phyloP scores from a whole-genome alignment of 2,888 invertebrate species.

The Diabrotica balteata region DNA sequence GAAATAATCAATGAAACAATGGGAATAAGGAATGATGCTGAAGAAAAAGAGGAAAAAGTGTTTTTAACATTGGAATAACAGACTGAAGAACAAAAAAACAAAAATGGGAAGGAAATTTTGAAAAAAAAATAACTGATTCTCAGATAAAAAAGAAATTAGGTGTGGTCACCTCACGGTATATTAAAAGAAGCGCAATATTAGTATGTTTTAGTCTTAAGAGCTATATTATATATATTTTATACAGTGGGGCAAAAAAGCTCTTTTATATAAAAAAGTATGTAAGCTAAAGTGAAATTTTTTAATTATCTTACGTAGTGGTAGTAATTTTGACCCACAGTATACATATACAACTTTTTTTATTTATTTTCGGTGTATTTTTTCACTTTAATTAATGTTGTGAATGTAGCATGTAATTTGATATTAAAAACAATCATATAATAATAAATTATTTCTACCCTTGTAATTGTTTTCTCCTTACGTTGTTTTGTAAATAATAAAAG shows the following conservation, averaged over 20 bases:
- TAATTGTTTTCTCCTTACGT: too few relatives aligned
- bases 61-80: too few relatives aligned
- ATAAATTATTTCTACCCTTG: constrained; percentile 39
- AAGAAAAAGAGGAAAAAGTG: too few relatives aligned
- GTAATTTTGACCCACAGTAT: constrained; percentile 37
- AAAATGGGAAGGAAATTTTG: too few relatives aligned
- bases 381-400: constrained; percentile 49
- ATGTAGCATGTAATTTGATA: constrained; percentile 45
- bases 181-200: constrained; percentile 33
- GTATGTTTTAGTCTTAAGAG: constrained; percentile 44
- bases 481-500: too few relatives aligned
- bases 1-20: too few relatives aligned
- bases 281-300: constrained; percentile 10
- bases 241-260: constrained; percentile 20
- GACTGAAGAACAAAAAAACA: too few relatives aligned
- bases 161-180: constrained; percentile 9
- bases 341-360: constrained; percentile 36
- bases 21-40: too few relatives aligned
- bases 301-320: constrained; percentile 7
- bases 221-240: constrained; percentile 38
- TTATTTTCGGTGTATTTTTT: constrained; percentile 45
- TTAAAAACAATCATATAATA: constrained; percentile 34
- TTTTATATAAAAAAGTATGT: constrained; percentile 3
- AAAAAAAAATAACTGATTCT: too few relatives aligned
- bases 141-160: not conserved